phyloP scores from a whole-genome alignment of 2,113 vertebrate species.

The Aspidoscelis tigris region DNA sequence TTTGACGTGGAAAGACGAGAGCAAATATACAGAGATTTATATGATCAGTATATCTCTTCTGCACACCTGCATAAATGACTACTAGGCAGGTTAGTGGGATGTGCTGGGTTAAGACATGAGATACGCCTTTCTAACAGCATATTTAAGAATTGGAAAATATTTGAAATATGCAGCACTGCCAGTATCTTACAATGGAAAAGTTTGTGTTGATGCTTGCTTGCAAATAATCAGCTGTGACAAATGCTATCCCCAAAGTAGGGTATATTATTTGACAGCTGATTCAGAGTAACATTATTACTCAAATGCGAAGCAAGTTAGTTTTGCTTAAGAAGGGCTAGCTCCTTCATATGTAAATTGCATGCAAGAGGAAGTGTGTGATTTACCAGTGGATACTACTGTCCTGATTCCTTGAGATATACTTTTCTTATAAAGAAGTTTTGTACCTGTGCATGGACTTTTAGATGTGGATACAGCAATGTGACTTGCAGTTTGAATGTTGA shows the following conservation, averaged over 20 bases:
- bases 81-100: not conserved
- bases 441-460: not conserved
- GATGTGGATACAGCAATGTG: not conserved
- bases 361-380: not conserved
- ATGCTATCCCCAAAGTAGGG: not conserved
- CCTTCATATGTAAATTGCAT: not conserved
- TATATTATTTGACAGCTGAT: not conserved
- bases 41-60: not conserved
- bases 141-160: not conserved
- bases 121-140: not conserved
- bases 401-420: not conserved
- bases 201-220: not conserved
- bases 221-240: not conserved
- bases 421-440: not conserved
- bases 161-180: not conserved
- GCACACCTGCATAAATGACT: not conserved
- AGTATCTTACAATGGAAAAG: not conserved
- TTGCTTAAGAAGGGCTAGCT: not conserved
- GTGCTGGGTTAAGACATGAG: not conserved
- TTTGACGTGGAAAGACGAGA: too few species aligned
- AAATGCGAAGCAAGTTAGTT: not conserved
- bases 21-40: too few species aligned
- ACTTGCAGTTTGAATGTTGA: too few species aligned
- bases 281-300: not conserved
- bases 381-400: not conserved